Evolutionary conservation across 2,797 vertebrate species (phyloP).

Genomic region (Poliocrania exsul): DNA sequence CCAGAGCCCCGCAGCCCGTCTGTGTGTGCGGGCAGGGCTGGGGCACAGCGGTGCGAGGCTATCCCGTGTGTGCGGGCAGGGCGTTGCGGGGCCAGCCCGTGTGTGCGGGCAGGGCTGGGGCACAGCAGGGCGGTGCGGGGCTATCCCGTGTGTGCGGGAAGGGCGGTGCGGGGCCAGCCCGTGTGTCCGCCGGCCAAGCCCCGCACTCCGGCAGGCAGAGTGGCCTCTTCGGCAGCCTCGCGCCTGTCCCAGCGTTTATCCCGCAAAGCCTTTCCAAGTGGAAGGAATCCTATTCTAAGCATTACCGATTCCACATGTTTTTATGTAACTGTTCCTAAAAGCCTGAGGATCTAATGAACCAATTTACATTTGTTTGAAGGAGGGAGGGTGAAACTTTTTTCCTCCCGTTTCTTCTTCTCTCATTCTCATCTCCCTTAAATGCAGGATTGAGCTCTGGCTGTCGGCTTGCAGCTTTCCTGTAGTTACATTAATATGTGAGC

Average conservation of each 20-base stretch:
- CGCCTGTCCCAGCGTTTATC: background rate
- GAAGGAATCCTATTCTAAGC: background rate
- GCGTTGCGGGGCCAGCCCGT: no score
- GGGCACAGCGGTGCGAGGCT: no score
- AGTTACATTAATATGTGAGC: background rate
- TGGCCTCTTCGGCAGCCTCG: background rate
- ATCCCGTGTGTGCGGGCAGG: no score
- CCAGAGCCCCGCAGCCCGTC: background rate
- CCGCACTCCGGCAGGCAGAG: no score
- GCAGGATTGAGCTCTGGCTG: background rate
- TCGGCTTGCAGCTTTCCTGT: background rate
- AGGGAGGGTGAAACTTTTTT: background rate
- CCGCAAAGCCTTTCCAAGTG: background rate
- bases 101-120: no score
- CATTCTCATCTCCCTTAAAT: background rate
- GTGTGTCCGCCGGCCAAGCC: no score
- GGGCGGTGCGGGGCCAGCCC: no score
- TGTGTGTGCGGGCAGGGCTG: background rate
- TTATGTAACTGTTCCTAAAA: conserved; percentile 4
- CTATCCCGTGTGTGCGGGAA: no score
- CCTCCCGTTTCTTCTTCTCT: background rate
- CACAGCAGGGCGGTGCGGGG: no score
- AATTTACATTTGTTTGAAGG: background rate
- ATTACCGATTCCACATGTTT: background rate
- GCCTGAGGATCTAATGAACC: background rate